A percentile compares a stretch with the other conserved stretches of the same genome.
phyloP scores from a whole-genome alignment of 2,888 invertebrate species.

The Drosophila parthenogenetica region DNA sequence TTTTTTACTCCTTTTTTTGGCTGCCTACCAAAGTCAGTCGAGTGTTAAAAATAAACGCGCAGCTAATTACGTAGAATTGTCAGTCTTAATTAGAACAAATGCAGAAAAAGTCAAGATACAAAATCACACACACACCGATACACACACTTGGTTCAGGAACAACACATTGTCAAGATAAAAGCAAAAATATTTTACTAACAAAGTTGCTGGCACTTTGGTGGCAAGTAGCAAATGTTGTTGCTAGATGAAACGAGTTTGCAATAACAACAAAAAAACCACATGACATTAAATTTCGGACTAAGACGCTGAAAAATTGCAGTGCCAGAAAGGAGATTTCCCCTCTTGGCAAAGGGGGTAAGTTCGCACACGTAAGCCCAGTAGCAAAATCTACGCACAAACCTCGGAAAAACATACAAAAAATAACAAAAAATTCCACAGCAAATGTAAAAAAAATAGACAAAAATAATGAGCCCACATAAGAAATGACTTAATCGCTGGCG shows the following conservation, averaged over 20 bases:
- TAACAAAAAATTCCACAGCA: neutral
- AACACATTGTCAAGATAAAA: slow-evolving; percentile 74
- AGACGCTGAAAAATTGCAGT: slow-evolving; percentile 65
- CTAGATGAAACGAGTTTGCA: slow-evolving; percentile 55
- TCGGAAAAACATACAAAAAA: slow-evolving; percentile 2
- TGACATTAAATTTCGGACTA: slow-evolving; percentile 70
- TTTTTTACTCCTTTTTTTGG: neutral
- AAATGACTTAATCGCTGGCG: slow-evolving; percentile 82
- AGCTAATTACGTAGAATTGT: slow-evolving; percentile 82
- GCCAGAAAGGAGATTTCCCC: neutral
- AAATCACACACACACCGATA: slow-evolving; percentile 13
- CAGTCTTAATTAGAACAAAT: slow-evolving; percentile 80
- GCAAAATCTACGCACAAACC: slow-evolving; percentile 59
- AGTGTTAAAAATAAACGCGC: slow-evolving; percentile 67
- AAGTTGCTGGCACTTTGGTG: slow-evolving; percentile 57
- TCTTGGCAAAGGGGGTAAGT: neutral
- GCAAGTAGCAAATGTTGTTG: slow-evolving; percentile 35
- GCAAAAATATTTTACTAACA: slow-evolving; percentile 56
- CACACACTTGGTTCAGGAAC: slow-evolving; percentile 23
- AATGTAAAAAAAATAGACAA: slow-evolving; percentile 18
- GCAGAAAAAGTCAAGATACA: slow-evolving; percentile 38
- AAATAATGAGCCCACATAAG: slow-evolving; percentile 77
- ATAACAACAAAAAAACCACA: slow-evolving; percentile 17
- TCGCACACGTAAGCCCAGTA: slow-evolving; percentile 69
- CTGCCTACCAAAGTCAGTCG: slow-evolving; percentile 47